phyloP scores from a whole-genome alignment of 2,797 vertebrate species.

The Labeo calbasu region DNA sequence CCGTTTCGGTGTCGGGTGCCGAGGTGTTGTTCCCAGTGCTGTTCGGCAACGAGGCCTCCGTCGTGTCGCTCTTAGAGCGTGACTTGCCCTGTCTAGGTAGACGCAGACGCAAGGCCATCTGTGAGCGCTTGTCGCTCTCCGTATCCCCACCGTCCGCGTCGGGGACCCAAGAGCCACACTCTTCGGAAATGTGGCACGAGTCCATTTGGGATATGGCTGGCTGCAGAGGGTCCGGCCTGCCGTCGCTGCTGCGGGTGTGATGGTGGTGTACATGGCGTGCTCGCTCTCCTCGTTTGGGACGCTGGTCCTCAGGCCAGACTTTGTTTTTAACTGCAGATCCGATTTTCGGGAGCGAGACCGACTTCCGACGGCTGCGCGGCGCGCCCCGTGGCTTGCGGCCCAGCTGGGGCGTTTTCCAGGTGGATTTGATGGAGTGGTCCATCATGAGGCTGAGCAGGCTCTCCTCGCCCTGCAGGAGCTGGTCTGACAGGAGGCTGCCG shows the following conservation, averaged over 20 bases:
- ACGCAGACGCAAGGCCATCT: constrained; percentile 78
- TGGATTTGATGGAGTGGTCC: constrained; percentile 90
- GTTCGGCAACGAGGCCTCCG: constrained; percentile 60
- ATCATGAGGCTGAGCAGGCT: constrained; percentile 94
- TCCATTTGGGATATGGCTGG: constrained; percentile 81
- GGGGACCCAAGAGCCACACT: constrained; percentile 70
- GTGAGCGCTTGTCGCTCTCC: constrained; percentile 69
- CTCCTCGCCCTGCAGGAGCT: constrained; percentile 92
- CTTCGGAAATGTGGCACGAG: constrained; percentile 82
- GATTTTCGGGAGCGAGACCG: constrained; percentile 51
- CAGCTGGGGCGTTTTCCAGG: constrained; percentile 88
- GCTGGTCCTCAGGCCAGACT: constrained; percentile 57
- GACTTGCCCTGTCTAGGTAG: constrained; percentile 83
- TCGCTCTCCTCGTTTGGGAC: constrained; percentile 66
- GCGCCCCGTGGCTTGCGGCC: constrained; percentile 82
- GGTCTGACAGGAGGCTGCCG: constrained; percentile 88
- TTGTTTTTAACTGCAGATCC: constrained; percentile 62
- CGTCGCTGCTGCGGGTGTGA: constrained; percentile 70
- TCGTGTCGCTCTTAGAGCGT: constrained; percentile 71
- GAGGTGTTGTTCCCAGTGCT: constrained; percentile 70
- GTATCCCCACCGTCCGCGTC: constrained; percentile 64
- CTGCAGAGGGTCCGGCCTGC: constrained; percentile 77
- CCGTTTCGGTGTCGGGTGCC: constrained; percentile 83
- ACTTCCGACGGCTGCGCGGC: constrained; percentile 74
- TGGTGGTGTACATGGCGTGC: constrained; percentile 73